Evolutionary conservation across 2,888 invertebrate species (phyloP).

Genomic region (Baccha elongata): DNA sequence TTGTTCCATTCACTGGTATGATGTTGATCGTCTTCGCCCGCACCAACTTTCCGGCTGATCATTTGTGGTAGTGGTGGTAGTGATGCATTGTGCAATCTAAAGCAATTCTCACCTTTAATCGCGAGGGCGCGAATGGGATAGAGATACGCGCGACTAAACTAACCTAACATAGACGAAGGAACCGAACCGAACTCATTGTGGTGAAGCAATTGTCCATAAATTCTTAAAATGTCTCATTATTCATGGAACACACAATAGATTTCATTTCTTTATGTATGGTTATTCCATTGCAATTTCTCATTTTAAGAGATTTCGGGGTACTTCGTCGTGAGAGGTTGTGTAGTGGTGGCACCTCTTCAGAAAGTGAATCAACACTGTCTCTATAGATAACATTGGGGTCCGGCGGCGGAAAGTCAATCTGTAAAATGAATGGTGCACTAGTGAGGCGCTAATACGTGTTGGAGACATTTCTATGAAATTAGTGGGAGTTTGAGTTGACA

Average conservation of each 20-base stretch:
- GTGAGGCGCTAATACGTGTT: slow-evolving; percentile 64
- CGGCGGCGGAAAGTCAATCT: slow-evolving; percentile 2
- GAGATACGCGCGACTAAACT: slow-evolving; percentile 17
- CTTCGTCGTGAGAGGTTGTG: slow-evolving; percentile 26
- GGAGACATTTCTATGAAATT: slow-evolving; percentile 68
- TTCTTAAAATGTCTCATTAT: slow-evolving; percentile 82
- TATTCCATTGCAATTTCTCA: slow-evolving; percentile 71
- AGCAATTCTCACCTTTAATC: slow-evolving; percentile 73
- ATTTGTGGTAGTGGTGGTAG: not conserved
- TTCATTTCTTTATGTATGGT: slow-evolving; percentile 74
- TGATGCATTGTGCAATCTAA: slow-evolving; percentile 69
- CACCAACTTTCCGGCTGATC: slow-evolving; percentile 35
- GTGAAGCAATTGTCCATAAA: slow-evolving; percentile 82
- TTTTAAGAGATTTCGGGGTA: slow-evolving; percentile 46
- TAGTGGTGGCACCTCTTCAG: slow-evolving; percentile 39
- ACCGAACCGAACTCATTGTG: slow-evolving; percentile 77
- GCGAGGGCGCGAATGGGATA: slow-evolving; percentile 50
- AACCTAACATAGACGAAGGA: not conserved
- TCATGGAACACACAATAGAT: slow-evolving; percentile 81
- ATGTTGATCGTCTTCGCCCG: slow-evolving; percentile 1
- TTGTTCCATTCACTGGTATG: not conserved
- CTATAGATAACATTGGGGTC: not conserved
- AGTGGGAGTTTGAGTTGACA: slow-evolving; percentile 60
- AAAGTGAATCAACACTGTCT: slow-evolving; percentile 61
- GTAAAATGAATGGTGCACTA: slow-evolving; percentile 9